These are phyloP conservation scores for Cichladusa arquata DNA, from an alignment of 2,113 vertebrate genomes.

Conservation along the genomic window DNA sequence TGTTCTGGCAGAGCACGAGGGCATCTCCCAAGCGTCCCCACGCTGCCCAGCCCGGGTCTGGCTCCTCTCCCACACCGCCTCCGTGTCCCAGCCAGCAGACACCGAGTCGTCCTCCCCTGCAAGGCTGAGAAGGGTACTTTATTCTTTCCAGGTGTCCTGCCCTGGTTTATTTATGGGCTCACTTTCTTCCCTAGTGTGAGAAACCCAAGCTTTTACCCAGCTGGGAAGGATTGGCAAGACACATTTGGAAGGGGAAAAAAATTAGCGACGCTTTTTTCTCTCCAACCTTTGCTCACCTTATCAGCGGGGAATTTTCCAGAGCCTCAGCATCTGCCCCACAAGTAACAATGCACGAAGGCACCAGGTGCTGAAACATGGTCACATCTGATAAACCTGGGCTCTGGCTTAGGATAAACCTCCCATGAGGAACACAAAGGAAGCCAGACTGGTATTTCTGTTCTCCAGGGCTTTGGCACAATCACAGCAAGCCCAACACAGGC, in stretches of 20 bases:
- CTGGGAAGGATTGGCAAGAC: constrained; percentile 71
- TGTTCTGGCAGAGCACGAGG: neutral
- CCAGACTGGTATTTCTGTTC: neutral
- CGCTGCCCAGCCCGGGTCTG: neutral
- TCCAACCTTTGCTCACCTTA: constrained; percentile 37
- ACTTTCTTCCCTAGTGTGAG: constrained; percentile 67
- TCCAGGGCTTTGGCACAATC: neutral
- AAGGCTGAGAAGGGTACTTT: constrained; percentile 65
- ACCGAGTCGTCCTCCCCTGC: constrained; percentile 24
- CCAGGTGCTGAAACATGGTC: neutral
- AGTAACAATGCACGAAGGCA: neutral
- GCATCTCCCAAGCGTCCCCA: neutral
- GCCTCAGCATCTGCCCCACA: constrained; percentile 23
- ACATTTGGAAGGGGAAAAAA: constrained; percentile 60
- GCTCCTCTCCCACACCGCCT: neutral
- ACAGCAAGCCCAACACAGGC: neutral
- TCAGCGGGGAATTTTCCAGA: constrained; percentile 47
- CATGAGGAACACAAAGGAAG: neutral
- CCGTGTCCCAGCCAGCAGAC: neutral
- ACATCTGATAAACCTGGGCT: neutral
- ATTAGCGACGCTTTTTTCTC: constrained; percentile 39
- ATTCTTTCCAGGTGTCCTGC: constrained; percentile 78
- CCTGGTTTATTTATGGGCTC: constrained; percentile 75
- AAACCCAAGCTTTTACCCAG: constrained; percentile 76
- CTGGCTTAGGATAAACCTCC: neutral